Base-by-base conservation (phyloP, 2,113 vertebrate species). In the Ahaetulla prasina region DNA sequence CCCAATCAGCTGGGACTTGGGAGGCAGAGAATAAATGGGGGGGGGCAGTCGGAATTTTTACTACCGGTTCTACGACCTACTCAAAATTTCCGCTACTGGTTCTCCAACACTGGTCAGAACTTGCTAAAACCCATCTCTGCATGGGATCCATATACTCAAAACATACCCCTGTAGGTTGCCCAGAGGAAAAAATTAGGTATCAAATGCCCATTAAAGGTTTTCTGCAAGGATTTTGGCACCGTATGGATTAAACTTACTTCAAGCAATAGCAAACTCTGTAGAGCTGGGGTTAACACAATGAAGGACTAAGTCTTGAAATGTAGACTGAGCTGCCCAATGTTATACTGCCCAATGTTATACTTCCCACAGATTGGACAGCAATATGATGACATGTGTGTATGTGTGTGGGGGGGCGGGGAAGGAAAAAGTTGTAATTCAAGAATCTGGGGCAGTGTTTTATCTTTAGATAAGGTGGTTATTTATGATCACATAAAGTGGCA, bases 341-440 rank as follows among this genome's bases (percentile, higher is more conserved):
- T 43, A 80, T 39, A 43, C n/a, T 39, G 74, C 35, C 35, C 43
- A 80, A 80, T 22, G 3, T 80, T 43, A 80, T 39, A 43, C 35
- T 80, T 80, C 74, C 74, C 74, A 43, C 18, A 43, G 35, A 22
- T 9, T 80, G 35, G 35, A 8, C 22, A 35, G 8, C 3, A 43
- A 80, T 22, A 22, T 9, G 18, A 43, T 80, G 74, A 80, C 7
- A 43, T 20, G 22, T 80, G 8, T 43, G 18, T n/a, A n/a, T 50
- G 47, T 7, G 47, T 7, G 16, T 14, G 14, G 14, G 2, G 1
- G 57, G 6, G 35, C n/a, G n/a, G 2, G 0, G 7, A 3, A 20
- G n/a, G 16, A 74, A 39, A 74, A 74, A 8, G 16, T 39, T 74
- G 39, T 35, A 74, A 74, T 74, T 74, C n/a, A 74, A 74, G 74